These are phyloP conservation scores for Macrophya annulata DNA, from an alignment of 2,888 invertebrate genomes.

Conservation along the genomic window DNA sequence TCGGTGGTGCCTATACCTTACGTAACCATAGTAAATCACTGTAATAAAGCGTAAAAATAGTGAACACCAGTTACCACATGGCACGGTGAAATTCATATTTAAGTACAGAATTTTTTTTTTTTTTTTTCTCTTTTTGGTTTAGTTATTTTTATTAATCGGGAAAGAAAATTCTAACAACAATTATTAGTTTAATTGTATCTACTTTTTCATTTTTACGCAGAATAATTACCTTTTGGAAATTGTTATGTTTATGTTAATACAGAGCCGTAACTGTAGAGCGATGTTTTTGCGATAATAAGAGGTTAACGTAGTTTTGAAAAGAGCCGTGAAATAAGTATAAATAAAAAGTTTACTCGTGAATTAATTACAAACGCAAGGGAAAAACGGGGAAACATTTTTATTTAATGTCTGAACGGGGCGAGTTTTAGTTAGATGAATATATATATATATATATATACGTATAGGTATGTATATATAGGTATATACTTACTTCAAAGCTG, in stretches of 20 bases:
- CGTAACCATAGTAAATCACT: constrained; percentile 74
- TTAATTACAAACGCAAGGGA: constrained; percentile 68
- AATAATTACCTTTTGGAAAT: neutral
- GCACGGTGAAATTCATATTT: constrained; percentile 56
- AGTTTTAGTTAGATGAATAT: constrained; percentile 62
- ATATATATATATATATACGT: constrained; percentile 8
- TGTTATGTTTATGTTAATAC: constrained; percentile 2
- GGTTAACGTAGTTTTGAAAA: constrained; percentile 49
- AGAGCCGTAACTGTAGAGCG: neutral
- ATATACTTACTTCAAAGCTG: constrained; percentile 72
- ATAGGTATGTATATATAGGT: too few relatives aligned
- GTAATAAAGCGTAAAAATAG: constrained; percentile 74
- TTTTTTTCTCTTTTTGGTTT: neutral
- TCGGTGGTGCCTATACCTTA: constrained; percentile 63
- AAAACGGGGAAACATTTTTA: constrained; percentile 75
- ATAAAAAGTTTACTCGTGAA: constrained; percentile 69
- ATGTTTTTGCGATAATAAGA: constrained; percentile 22
- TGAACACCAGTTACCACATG: constrained; percentile 73
- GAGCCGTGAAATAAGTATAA: constrained; percentile 50
- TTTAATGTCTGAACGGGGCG: constrained; percentile 73
- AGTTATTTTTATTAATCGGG: neutral
- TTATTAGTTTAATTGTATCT: too few relatives aligned
- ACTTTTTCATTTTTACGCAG: neutral
- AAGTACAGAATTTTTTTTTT: neutral
- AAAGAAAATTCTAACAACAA: neutral